Evolutionary conservation across 2,797 vertebrate genomes (phyloP), one percentile per base, ranked within the genome.

Genomic region (Pseudomugil gertrudae): DNA sequence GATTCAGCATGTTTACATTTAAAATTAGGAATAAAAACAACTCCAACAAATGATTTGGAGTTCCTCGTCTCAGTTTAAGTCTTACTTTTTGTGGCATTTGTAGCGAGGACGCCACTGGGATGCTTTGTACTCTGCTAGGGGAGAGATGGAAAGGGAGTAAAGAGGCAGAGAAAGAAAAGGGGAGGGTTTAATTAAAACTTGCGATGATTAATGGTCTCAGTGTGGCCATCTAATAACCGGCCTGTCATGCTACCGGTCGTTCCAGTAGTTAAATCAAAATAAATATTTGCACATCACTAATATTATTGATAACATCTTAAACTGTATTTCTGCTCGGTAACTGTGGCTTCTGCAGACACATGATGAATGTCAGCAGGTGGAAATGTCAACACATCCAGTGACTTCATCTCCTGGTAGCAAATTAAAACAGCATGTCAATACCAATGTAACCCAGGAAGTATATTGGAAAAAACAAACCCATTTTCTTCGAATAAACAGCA

Each of bases 201-300:
- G 61, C 74, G 71, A 56, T 90, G 89, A 92, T 90, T 89, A 91
- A 91, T 91, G 86, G 75, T 72, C 86, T 86, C 81, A 51, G 63
- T 52, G 76, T 62, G 74, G 76, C 69, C 64, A 89, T 87, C 75
- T 84, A 84, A 90, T 86, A 81, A 83, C 82, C 70, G 71, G 72
- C 76, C 82, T 82, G 80, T 87, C 84, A 53, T 47, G 73, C 79
- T 33, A 62, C 21, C 53, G 33, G 70, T 55, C 54, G 70, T 68
- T 69, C 60, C 24, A 27, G 61, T 26, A 40, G 62, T 72, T 60
- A 47, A 84, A 76, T 71, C 58, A 62, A 84, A 87, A 85, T 81
- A 65, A 83, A 84, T 78, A 86, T 86, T 85, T 84, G 71, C 57
- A 55, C 69, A 55, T 78, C 63, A n/a, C 30, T 66, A 61, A 62